phyloP scores from a whole-genome alignment of 2,797 vertebrate species.

The Hyperoplus immaculatus region DNA sequence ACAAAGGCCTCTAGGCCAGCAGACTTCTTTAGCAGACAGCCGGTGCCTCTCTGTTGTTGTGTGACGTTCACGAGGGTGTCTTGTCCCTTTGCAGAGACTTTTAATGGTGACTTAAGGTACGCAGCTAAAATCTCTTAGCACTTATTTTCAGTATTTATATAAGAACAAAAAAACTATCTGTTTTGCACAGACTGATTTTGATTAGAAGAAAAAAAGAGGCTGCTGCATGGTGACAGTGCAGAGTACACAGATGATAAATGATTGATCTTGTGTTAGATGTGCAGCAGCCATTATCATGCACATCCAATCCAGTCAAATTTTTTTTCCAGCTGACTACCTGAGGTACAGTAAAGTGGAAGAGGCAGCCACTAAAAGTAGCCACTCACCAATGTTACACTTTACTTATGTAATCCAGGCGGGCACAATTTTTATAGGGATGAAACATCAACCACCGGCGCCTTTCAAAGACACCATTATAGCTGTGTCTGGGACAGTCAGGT shows the following conservation, averaged over 20 bases:
- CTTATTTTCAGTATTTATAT: not conserved
- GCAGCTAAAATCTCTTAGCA: not conserved
- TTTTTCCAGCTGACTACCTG: slow-evolving; percentile 47
- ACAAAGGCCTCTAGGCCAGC: slow-evolving; percentile 38
- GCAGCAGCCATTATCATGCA: slow-evolving; percentile 41
- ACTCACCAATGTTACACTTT: slow-evolving; percentile 9
- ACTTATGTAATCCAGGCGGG: slow-evolving; percentile 41
- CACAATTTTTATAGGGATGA: slow-evolving; percentile 22
- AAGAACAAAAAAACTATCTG: not conserved
- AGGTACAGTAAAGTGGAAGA: slow-evolving; percentile 40
- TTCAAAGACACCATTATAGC: not conserved
- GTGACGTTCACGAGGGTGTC: slow-evolving; percentile 15
- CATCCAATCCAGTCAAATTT: slow-evolving; percentile 27
- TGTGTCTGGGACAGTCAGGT: not conserved
- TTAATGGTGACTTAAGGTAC: not conserved
- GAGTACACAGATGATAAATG: not conserved
- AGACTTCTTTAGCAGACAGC: slow-evolving; percentile 54
- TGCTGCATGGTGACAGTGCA: slow-evolving; percentile 6
- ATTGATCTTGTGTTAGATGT: slow-evolving; percentile 1
- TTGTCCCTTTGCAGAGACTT: not conserved
- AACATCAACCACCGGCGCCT: slow-evolving; percentile 5
- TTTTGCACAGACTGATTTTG: too few relatives aligned
- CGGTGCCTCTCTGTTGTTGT: slow-evolving; percentile 41
- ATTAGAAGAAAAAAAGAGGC: not conserved
- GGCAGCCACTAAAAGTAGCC: slow-evolving; percentile 31